Conservation (phyloP, 2,888 invertebrate species). For the Magallana nippona region DNA sequence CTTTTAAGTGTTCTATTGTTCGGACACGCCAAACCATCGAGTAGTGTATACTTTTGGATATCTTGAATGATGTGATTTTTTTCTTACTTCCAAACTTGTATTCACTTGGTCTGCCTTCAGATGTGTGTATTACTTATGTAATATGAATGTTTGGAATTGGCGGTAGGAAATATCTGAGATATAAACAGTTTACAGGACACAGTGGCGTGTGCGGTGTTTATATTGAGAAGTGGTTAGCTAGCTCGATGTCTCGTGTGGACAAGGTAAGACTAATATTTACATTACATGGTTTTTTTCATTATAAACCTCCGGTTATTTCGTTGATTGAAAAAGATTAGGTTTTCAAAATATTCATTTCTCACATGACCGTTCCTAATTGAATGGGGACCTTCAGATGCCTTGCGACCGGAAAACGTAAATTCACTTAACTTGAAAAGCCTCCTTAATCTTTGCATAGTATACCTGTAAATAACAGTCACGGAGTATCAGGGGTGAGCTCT, state of each 20-base stretch:
- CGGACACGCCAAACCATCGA: neutral
- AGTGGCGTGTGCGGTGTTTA: neutral
- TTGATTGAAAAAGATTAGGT: slow-evolving; percentile 22
- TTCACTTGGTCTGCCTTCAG: neutral
- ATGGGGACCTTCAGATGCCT: neutral
- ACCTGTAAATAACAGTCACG: no score
- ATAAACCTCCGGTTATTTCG: slow-evolving; percentile 1
- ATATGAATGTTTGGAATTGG: slow-evolving; percentile 8
- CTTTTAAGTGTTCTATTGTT: neutral
- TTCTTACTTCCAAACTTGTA: neutral
- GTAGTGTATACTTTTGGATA: neutral
- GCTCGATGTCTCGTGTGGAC: neutral
- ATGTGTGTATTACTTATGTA: neutral
- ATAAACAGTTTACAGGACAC: slow-evolving; percentile 21
- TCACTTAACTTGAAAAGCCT: no score
- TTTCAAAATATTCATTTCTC: neutral
- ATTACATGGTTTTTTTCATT: neutral
- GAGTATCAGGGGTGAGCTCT: no score
- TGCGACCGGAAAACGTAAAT: no score
- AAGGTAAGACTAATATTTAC: slow-evolving; percentile 32
- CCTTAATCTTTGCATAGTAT: no score
- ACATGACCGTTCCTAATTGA: neutral
- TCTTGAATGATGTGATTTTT: neutral
- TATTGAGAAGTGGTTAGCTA: neutral
- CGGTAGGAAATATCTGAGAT: neutral